A percentile compares a stretch with the other conserved stretches of the same genome.
These are phyloP conservation scores for Rhabdornis inornatus DNA, from an alignment of 2,113 vertebrate species.

Conservation along the genomic window DNA sequence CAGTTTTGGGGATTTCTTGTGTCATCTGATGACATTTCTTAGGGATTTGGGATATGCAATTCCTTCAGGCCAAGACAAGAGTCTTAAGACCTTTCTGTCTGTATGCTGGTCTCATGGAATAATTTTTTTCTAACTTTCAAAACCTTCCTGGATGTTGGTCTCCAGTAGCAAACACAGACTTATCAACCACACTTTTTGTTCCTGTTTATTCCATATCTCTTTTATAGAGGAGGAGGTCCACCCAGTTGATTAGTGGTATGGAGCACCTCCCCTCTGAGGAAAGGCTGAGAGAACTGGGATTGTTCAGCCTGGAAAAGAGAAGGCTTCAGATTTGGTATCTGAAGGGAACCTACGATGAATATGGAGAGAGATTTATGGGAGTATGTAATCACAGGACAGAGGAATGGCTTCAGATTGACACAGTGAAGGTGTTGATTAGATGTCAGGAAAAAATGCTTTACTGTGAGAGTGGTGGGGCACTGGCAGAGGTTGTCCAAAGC, in stretches of 20 bases:
- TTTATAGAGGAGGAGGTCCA: neutral
- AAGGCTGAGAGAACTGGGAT: neutral
- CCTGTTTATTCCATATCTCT: neutral
- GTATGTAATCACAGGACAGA: neutral
- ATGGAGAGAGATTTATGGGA: neutral
- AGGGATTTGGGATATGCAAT: no score
- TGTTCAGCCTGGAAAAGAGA: neutral
- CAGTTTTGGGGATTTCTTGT: neutral
- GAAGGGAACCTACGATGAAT: neutral
- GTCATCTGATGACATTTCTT: rapidly evolving
- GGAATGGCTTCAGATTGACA: neutral
- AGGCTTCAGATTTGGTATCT: neutral
- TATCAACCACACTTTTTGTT: neutral
- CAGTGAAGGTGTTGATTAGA: no score
- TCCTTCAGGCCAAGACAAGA: neutral
- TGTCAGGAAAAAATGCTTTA: neutral
- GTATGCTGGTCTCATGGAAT: neutral
- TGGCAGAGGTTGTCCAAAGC: neutral
- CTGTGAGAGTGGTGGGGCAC: neutral
- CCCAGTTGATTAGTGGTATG: neutral
- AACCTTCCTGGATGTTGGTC: neutral
- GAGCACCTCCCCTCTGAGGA: neutral
- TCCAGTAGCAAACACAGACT: neutral
- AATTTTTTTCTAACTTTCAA: neutral
- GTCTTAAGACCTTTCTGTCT: neutral